Conservation (phyloP, 1,140 invertebrate genomes). For the Atta texana region DNA sequence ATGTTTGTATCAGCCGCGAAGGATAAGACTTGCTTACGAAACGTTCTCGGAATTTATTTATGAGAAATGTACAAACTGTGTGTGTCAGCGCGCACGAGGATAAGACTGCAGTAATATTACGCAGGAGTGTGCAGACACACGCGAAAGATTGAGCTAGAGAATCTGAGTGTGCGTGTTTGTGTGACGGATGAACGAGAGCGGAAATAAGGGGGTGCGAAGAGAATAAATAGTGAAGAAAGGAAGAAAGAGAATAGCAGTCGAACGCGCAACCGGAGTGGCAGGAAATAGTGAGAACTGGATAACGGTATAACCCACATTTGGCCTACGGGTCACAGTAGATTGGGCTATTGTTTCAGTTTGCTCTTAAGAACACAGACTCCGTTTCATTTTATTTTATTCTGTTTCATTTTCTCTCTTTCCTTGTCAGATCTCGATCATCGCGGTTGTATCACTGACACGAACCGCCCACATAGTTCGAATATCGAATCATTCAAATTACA, state of each 20-base stretch:
- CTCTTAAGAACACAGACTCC: conserved; percentile 84
- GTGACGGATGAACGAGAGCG: background rate
- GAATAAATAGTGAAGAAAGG: conserved; percentile 10
- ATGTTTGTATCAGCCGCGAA: background rate
- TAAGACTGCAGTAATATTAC: conserved; percentile 63
- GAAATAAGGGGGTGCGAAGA: conserved; percentile 30
- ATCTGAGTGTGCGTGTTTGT: background rate
- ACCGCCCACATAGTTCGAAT: background rate
- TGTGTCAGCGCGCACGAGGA: conserved; percentile 40
- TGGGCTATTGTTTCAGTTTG: conserved; percentile 83
- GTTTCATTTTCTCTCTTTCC: conserved; percentile 68
- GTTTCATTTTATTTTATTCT: conserved; percentile 74
- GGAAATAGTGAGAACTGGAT: conserved; percentile 78
- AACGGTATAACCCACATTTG: conserved; percentile 82
- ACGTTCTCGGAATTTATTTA: conserved; percentile 75
- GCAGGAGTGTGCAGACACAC: conserved; percentile 35
- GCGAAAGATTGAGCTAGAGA: conserved; percentile 57
- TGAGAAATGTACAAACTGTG: conserved; percentile 71
- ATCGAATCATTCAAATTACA: conserved; percentile 4
- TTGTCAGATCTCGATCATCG: conserved; percentile 21
- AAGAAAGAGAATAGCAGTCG: conserved; percentile 47
- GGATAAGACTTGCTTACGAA: conserved; percentile 18
- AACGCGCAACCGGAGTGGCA: conserved; percentile 49
- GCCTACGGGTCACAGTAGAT: conserved; percentile 80
- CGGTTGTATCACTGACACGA: background rate